Evolutionary conservation across 2,113 vertebrate species (phyloP), one percentile per base, ranked within the genome.

Genomic region (Anseranas semipalmata): DNA sequence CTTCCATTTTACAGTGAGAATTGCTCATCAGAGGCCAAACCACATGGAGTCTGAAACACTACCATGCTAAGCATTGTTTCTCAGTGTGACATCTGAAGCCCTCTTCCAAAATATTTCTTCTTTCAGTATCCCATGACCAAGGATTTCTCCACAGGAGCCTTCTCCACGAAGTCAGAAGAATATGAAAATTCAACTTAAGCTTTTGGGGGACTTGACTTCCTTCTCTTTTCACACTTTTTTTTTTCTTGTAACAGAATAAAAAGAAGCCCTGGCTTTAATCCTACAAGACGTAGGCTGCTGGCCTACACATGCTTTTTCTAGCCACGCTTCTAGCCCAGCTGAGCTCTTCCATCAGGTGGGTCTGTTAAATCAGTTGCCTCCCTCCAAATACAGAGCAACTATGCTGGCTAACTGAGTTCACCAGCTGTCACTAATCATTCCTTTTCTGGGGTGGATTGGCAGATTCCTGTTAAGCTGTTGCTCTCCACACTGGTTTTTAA

Each of bases 51-150:
- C 73, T 76, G n/a, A 85, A 87, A 78, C 53, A 48, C 46, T 45
- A 45, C 53, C 77, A 72, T 37, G 56, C 73, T 82, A 82, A 95
- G 89, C 62, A 76, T 79, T 94, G 87, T 87, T 94, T 89, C 84
- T 39, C 94, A 87, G 77, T 28, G n/a, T 68, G 94, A 94, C 32
- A 85, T 75, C 58, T 72, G 18, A 75, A 39, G 15, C 8, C 72
- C 70, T 91, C 30, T 72, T 89, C 84, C 95, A 95, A 96, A 82
- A 78, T 67, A 72, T 63, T 95, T 93, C 45, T 71, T 90, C 19
- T 28, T 70, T 68, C 78, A 90, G 3, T 53, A 67, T 76, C 58
- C 58, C 71, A 79, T 91, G 85, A 96, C 81, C 87, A 83, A 87
- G 7, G 58, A 48, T 45, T 83, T 95, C 90, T 96, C 94, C 58